phyloP scores from a whole-genome alignment of 1,140 invertebrate species.

The Drosophila sproati region DNA sequence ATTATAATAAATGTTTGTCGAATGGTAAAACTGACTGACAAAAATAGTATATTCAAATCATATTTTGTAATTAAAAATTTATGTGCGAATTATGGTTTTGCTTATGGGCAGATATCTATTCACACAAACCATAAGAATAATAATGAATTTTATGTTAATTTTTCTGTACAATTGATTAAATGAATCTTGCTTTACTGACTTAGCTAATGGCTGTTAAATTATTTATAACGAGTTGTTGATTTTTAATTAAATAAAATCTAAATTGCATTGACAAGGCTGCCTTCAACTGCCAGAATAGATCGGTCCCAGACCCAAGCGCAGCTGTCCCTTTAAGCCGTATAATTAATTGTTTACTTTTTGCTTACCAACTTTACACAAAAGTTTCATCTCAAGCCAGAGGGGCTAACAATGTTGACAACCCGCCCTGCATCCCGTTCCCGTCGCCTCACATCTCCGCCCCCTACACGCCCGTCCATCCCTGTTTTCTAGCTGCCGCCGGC shows the following conservation, averaged over 20 bases:
- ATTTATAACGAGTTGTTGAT: conserved; percentile 65
- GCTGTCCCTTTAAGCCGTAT: conserved; percentile 66
- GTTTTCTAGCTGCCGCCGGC: conserved; percentile 15
- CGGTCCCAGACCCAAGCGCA: conserved; percentile 30
- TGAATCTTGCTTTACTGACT: conserved; percentile 3
- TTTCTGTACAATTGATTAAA: conserved; percentile 3
- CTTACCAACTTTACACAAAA: conserved; percentile 55
- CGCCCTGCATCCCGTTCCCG: too few relatives aligned
- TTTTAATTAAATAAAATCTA: conserved; percentile 68
- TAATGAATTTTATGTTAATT: not conserved
- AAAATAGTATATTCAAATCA: too few relatives aligned
- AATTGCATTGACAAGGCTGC: conserved; percentile 59
- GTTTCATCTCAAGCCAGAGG: conserved; percentile 36
- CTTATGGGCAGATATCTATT: not conserved
- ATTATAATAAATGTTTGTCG: too few relatives aligned
- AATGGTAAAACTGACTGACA: too few relatives aligned
- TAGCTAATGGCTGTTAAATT: conserved; percentile 36
- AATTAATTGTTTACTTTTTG: conserved; percentile 72
- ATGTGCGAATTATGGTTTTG: not conserved
- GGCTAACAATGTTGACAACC: conserved; percentile 49
- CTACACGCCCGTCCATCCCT: not conserved
- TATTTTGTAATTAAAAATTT: too few relatives aligned
- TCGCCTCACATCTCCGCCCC: not conserved
- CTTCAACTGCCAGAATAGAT: not conserved
- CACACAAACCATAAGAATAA: too few relatives aligned